Conservation (phyloP, 2,888 invertebrate genomes). For the Seira ritae region DNA sequence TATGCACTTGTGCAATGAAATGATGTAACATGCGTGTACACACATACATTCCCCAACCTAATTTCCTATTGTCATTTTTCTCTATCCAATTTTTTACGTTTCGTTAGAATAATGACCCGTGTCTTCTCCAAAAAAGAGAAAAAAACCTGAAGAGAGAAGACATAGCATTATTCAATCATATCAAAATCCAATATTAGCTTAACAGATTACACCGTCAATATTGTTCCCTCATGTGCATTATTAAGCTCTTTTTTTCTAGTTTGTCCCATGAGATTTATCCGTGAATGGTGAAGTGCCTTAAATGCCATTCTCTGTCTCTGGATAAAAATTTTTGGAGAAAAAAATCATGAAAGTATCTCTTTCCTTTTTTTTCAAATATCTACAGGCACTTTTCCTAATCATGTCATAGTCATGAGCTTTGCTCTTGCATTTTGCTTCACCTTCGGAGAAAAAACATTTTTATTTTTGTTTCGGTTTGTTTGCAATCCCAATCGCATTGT, state of each 20-base stretch:
- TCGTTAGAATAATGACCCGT: slow-evolving; percentile 32
- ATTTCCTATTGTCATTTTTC: slow-evolving; percentile 60
- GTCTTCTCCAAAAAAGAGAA: not conserved
- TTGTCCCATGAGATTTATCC: slow-evolving; percentile 38
- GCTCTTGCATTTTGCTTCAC: too few species aligned
- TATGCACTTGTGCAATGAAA: slow-evolving; percentile 25
- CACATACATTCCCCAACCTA: not conserved
- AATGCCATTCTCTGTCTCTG: too few species aligned
- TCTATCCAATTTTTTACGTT: slow-evolving; percentile 14
- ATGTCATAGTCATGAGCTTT: slow-evolving; percentile 23
- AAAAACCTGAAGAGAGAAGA: slow-evolving; percentile 31
- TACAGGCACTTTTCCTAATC: slow-evolving; percentile 59
- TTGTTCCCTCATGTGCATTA: slow-evolving; percentile 34
- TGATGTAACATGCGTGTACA: not conserved
- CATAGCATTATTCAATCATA: slow-evolving; percentile 29
- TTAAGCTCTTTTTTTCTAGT: not conserved
- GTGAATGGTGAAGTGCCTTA: slow-evolving; percentile 1
- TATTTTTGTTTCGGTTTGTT: slow-evolving; percentile 30
- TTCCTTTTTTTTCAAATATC: slow-evolving; percentile 43
- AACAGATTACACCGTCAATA: slow-evolving; percentile 45
- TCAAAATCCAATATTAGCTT: slow-evolving; percentile 57
- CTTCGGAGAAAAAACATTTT: too few species aligned
- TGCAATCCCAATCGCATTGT: too few species aligned
- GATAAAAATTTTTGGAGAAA: too few species aligned
- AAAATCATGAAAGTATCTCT: not conserved